These are phyloP conservation scores for Neodiprion virginianus DNA, from an alignment of 1,140 invertebrate species.

Conservation along the genomic window DNA sequence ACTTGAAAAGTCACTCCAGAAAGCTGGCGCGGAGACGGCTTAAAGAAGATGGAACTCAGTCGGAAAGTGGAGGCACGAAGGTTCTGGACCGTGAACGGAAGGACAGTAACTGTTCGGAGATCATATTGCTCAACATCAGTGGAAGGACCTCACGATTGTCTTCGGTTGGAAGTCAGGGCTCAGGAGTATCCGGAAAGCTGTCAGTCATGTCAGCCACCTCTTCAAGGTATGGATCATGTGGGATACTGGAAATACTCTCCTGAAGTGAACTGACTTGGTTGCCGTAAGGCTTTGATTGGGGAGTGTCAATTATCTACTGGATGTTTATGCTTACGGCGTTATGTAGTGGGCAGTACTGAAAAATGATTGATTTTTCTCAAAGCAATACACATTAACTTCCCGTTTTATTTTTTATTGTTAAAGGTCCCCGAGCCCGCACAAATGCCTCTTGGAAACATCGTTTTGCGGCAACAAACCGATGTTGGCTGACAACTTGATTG, in stretches of 20 bases:
- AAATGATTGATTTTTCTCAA: slow-evolving; percentile 5
- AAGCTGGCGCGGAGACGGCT: slow-evolving; percentile 56
- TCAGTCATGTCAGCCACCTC: slow-evolving; percentile 55
- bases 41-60: slow-evolving; percentile 65
- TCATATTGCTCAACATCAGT: slow-evolving; percentile 80
- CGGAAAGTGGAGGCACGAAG: slow-evolving; percentile 53
- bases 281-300: not conserved
- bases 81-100: slow-evolving; percentile 72
- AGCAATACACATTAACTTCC: not conserved
- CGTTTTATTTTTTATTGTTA: slow-evolving; percentile 45
- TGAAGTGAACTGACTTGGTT: not conserved
- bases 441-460: slow-evolving; percentile 86
- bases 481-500: slow-evolving; percentile 50
- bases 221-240: slow-evolving; percentile 46
- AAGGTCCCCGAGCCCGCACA: slow-evolving; percentile 85
- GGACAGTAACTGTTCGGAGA: slow-evolving; percentile 79
- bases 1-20: slow-evolving; percentile 51
- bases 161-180: slow-evolving; percentile 71
- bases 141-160: slow-evolving; percentile 83
- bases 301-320: too few relatives aligned
- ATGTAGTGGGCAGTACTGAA: too few relatives aligned
- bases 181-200: slow-evolving; percentile 70
- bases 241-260: not conserved
- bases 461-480: slow-evolving; percentile 83
- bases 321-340: too few relatives aligned